Base-by-base conservation (phyloP, 2,797 vertebrate species). In the Hemitrygon akajei region DNA sequence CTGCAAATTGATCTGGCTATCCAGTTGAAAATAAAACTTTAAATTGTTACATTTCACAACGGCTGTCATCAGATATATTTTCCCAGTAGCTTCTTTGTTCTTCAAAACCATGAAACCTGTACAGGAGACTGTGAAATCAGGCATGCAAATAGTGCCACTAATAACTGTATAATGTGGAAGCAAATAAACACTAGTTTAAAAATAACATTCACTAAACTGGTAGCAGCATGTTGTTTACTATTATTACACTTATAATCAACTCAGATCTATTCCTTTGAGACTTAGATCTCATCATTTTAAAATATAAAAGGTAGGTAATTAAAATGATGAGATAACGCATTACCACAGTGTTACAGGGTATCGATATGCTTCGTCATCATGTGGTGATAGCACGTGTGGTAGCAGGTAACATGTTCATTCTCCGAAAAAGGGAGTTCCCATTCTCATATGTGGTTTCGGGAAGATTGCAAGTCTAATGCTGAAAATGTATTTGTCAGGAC, bases 31-130 rank as follows among this genome's bases (percentile, higher is more conserved):
- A 93, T 76, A 93, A 93, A 93, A 93, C 71, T 93, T 93, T 76
- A 56, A 93, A 93, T 93, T 93, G 91, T 93, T 93, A 56, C 40
- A 93, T 75, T 91, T 93, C 40, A 20, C 91, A 93, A 40, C 91
- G 93, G 40, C 91, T 93, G 91, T 76, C 71, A 76, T 25, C 25
- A 40, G 71, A 75, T 75, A 47, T 75, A 75, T 93, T 93, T 93
- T 75, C 71, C 91, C 91, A 76, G 91, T 71, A 93, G 37, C 56
- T 76, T 40, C 71, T 76, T 93, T 93, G 69, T 93, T 93, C 47
- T 93, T 76, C 71, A 73, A 73, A 30, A 47, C 91, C 73, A 58
- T 30, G 14, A 93, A 93, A 93, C 47, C 73, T 18, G 27, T 93
- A 71, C 73, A 30, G 37, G 91, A 76, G 20, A 58, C 71, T 75